Evolutionary conservation across 2,888 invertebrate species (phyloP), one percentile per base, ranked within the genome.

Genomic region (Tenodera sinensis): DNA sequence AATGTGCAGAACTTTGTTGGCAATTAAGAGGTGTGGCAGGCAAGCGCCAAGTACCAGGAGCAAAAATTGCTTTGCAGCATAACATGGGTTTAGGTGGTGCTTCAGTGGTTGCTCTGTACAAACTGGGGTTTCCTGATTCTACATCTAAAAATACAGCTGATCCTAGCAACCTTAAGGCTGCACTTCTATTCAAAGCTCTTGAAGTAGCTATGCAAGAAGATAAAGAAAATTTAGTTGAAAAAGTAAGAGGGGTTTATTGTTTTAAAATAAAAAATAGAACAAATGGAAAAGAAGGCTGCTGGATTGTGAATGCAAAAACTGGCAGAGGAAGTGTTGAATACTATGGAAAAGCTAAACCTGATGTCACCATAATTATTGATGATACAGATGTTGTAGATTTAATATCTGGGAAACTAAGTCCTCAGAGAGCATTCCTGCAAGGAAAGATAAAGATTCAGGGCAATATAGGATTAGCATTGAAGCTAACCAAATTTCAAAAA

Each of bases 71-170:
- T 1, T 94, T 99, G 83, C 99, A 99, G 93, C 99, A 99, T 93
- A 99, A 99, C 93, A 96, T 99, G 92, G 99, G 99, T 83, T 94
- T 98, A 28, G 99, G 99, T 88, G 99, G 99, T 71, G 99, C 99
- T 85, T 98, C 96, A 3, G 98, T 99, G 84, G 96, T 99, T 90
- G 97, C 96, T 28, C 94, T 99, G 88, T 99, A 99, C 93, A 96
- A 96, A 91, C 94, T 97, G 91, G 99, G 98, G n/a, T 99, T 98
- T 91, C 94, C 94, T 83, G 90, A 91, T 30, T 89, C 91, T 7
- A 88, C 47, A 85, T 25, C 30, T 83, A 28, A 91, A 91, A 83
- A 91, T 91, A 90, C 89, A 83, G 91, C 91, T 25, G 92, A 92
- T 87, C 92, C 92, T 28, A 92, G 92, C 27, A 93, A 93, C 85